Percentiles rank a stretch among this genome's conserved stretches.
These are phyloP conservation scores for Nasalis larvatus DNA, from an alignment of 2,113 vertebrate genomes.

Conservation along the genomic window DNA sequence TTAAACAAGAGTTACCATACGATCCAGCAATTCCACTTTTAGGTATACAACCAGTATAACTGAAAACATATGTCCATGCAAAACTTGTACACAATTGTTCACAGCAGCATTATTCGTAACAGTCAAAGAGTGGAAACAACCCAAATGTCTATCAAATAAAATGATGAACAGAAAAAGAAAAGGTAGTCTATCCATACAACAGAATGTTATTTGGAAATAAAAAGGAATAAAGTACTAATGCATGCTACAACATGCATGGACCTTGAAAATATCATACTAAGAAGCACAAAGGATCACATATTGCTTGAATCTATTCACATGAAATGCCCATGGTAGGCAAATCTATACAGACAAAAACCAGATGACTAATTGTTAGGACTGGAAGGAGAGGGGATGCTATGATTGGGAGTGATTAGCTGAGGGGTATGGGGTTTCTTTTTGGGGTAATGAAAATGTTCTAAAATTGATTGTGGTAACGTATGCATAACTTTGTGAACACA, in stretches of 20 bases:
- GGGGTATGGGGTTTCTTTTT: background rate
- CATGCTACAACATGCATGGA: background rate
- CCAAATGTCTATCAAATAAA: background rate
- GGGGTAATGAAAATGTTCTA: background rate
- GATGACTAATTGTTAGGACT: background rate
- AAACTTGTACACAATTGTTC: background rate
- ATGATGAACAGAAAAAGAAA: background rate
- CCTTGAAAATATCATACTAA: background rate
- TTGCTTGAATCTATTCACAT: background rate
- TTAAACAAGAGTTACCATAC: background rate
- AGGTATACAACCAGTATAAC: background rate
- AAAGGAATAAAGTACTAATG: background rate
- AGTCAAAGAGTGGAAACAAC: background rate
- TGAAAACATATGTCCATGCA: background rate
- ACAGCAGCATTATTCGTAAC: background rate
- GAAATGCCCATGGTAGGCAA: background rate
- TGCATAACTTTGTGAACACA: background rate
- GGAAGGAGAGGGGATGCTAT: background rate
- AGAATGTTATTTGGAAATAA: constrained; percentile 4
- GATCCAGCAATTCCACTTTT: background rate
- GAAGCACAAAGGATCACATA: background rate
- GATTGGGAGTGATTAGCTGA: background rate
- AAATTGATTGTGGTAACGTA: background rate
- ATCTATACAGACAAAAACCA: background rate
- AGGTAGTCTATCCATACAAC: background rate